Evolutionary conservation across 2,888 invertebrate genomes (phyloP), one percentile per base, ranked within the genome.

Genomic region (Oscheius sp.): DNA sequence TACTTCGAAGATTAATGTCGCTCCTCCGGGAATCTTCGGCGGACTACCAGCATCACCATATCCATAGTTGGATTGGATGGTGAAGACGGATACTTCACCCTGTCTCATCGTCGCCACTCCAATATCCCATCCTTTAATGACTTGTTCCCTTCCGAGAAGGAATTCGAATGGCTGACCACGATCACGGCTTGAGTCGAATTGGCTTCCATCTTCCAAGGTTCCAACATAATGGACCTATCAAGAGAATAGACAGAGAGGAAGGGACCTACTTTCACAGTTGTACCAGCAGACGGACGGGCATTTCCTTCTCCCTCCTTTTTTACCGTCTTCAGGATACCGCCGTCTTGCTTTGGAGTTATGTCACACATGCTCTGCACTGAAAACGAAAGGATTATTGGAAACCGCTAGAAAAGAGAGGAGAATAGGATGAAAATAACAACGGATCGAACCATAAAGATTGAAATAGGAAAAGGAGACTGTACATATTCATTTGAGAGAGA

Each of bases 71-170:
- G 95, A 90, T 59, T 91, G 91, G 88, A 95, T 94, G 0, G 92
- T 93, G 57, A 97, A 87, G 62, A 91, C 89, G 54, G 93, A 92
- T 61, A 73, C 8, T 44, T 78, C 78, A 33, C 93, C 93, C 80
- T 91, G 91, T 87, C 92, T 93, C 97, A 98, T 97, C 0, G 93
- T 92, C 0, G 93, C 92, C 17, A 97, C 92, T 30, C 94, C 95
- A 75, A 93, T 90, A 84, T 97, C 96, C 93, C 95, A 97, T 59
- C 80, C 85, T 61, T 81, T 82, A 75, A 85, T 85, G 33, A 84
- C 84, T 82, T 83, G 88, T 92, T 94, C 92, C 90, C 91, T 91
- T 71, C 94, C 94, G 51, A 97, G 88, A 75, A 90, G 90, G 86
- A 97, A 97, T 82, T 91, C 90, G 86, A 98, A 97, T 0, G 93